Conservation (phyloP, 2,797 vertebrate genomes). For the Lacerta viridis region DNA sequence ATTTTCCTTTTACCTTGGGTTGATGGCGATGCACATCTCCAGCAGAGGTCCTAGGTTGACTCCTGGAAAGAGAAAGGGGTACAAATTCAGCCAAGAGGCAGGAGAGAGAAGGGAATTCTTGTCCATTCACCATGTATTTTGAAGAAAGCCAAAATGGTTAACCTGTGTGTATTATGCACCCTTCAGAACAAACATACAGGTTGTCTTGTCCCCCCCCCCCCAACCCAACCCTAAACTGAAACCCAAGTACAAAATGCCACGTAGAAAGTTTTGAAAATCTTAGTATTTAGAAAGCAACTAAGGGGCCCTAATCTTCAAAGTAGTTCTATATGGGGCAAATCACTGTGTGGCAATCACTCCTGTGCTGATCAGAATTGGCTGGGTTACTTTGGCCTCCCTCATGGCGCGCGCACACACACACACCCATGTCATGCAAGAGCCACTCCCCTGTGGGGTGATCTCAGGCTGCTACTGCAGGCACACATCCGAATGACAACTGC, state of each 20-base stretch:
- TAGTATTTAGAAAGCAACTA: neutral
- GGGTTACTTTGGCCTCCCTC: neutral
- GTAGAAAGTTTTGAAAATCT: neutral
- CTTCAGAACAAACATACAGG: neutral
- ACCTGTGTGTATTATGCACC: neutral
- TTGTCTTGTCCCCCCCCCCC: no score
- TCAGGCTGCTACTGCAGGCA: neutral
- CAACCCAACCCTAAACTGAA: neutral
- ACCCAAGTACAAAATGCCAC: neutral
- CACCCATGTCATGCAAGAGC: neutral
- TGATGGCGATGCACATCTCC: slow-evolving; percentile 92
- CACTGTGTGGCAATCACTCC: neutral
- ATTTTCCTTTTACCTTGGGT: slow-evolving; percentile 87
- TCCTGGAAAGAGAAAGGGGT: slow-evolving; percentile 78
- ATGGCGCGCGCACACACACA: neutral
- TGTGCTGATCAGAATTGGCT: neutral
- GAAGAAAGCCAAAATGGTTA: neutral
- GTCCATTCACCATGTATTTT: neutral
- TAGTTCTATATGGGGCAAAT: neutral
- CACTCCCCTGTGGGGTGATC: neutral
- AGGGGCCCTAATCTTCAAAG: neutral
- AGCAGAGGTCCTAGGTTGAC: slow-evolving; percentile 93
- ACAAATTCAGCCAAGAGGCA: neutral
- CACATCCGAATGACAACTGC: neutral
- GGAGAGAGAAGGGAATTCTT: neutral